phyloP scores from a whole-genome alignment of 2,888 invertebrate species.

The Ennomos erosarius region DNA sequence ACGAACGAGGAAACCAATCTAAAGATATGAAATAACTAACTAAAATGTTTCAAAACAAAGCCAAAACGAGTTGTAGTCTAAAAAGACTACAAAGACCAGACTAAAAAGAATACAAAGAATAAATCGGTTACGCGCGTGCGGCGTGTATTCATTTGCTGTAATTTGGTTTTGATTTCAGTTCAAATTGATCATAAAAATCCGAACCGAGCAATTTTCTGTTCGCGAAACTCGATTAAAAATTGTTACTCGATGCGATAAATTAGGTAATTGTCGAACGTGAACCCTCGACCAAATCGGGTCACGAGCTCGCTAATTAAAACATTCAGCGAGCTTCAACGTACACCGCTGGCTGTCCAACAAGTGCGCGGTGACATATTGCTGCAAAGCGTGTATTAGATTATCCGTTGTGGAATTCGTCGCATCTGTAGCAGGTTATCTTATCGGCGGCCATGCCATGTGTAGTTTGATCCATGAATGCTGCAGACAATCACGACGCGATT shows the following conservation, averaged over 20 bases:
- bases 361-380: too few relatives aligned
- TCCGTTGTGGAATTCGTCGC: neutral
- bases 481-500: conserved; percentile 47
- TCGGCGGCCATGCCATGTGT: conserved; percentile 48
- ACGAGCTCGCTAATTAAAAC: neutral
- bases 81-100: too few relatives aligned
- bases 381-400: conserved; percentile 1
- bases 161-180: neutral
- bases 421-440: conserved; percentile 54
- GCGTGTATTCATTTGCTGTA: too few relatives aligned
- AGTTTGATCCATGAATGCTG: conserved; percentile 44
- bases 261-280: conserved; percentile 16
- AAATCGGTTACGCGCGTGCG: too few relatives aligned
- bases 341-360: too few relatives aligned
- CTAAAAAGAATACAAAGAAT: too few relatives aligned
- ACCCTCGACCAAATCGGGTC: neutral
- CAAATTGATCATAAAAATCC: conserved; percentile 10
- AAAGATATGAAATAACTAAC: too few relatives aligned
- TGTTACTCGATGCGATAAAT: conserved; percentile 41
- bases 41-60: too few relatives aligned
- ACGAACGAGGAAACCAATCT: too few relatives aligned
- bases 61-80: too few relatives aligned
- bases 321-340: neutral
- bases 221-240: conserved; percentile 38
- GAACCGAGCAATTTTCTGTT: conserved; percentile 33